phyloP scores from a whole-genome alignment of 2,888 invertebrate species.

The Cynaeus angustus region DNA sequence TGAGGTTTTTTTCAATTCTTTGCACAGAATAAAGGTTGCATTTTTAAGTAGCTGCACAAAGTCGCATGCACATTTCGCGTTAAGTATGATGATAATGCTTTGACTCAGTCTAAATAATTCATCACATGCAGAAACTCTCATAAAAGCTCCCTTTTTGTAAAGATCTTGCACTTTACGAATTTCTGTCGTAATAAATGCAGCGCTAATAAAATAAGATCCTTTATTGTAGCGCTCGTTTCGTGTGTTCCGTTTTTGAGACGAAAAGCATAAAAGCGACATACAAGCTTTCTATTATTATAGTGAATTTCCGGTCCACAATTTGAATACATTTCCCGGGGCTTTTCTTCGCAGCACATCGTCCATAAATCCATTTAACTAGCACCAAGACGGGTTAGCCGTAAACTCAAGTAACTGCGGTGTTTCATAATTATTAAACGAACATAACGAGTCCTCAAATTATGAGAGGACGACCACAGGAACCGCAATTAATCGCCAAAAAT shows the following conservation, averaged over 20 bases:
- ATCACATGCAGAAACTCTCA: slow-evolving; percentile 1
- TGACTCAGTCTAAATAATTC: slow-evolving; percentile 39
- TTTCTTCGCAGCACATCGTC: slow-evolving; percentile 18
- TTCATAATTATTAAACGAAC: slow-evolving; percentile 33
- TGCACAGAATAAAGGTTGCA: too few relatives aligned
- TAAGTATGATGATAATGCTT: slow-evolving; percentile 1
- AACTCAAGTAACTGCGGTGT: slow-evolving; percentile 18
- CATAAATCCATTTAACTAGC: slow-evolving; percentile 36
- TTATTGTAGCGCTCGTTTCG: slow-evolving; percentile 30
- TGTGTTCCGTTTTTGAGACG: slow-evolving; percentile 27
- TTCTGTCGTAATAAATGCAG: slow-evolving; percentile 25
- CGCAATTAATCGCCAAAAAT: neutral
- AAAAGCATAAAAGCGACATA: slow-evolving; percentile 35
- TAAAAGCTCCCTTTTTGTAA: slow-evolving; percentile 3
- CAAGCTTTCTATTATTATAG: slow-evolving; percentile 40
- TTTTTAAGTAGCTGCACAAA: too few relatives aligned
- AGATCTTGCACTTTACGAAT: slow-evolving; percentile 8
- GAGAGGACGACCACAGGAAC: neutral
- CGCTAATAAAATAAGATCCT: slow-evolving; percentile 34
- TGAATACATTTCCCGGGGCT: slow-evolving; percentile 40
- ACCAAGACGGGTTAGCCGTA: slow-evolving; percentile 26
- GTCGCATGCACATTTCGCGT: too few relatives aligned
- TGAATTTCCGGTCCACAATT: slow-evolving; percentile 41
- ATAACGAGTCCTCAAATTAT: slow-evolving; percentile 19
- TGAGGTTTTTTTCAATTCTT: too few relatives aligned